Percentiles rank a stretch among this genome's conserved stretches.
phyloP scores from a whole-genome alignment of 2,113 vertebrate genomes.

The Oreochromis aureus region DNA sequence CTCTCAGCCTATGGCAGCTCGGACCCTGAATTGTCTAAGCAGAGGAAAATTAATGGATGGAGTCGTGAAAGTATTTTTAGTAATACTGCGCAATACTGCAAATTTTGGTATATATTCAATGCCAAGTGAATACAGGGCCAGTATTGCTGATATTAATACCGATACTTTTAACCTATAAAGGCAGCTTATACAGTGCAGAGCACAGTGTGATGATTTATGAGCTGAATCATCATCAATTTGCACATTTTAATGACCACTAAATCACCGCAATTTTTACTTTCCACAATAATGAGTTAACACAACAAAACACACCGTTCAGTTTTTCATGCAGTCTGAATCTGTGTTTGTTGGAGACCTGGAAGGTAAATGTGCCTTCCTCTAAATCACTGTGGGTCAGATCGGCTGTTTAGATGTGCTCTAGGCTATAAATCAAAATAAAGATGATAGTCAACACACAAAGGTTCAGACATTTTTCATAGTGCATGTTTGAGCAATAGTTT shows the following conservation, averaged over 20 bases:
- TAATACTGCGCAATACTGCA: neutral
- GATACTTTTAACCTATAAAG: neutral
- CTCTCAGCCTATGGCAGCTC: neutral
- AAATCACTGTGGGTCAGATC: neutral
- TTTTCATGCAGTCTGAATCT: neutral
- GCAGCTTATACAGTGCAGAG: neutral
- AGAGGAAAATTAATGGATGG: neutral
- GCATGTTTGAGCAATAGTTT: neutral
- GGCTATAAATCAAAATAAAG: neutral
- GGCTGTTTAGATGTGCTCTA: neutral
- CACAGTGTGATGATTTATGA: neutral
- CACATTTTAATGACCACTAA: neutral
- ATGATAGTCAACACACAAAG: neutral
- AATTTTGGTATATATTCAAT: neutral
- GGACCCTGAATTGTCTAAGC: neutral
- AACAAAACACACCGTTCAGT: neutral
- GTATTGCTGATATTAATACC: neutral
- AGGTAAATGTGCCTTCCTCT: neutral
- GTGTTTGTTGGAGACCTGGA: neutral
- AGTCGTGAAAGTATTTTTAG: neutral
- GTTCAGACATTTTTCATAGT: neutral
- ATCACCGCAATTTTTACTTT: neutral
- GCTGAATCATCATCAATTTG: neutral
- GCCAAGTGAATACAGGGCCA: neutral
- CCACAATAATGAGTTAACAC: neutral